Conservation (phyloP, 2,113 vertebrate genomes). For the Cyphomyrus discorhynchus region DNA sequence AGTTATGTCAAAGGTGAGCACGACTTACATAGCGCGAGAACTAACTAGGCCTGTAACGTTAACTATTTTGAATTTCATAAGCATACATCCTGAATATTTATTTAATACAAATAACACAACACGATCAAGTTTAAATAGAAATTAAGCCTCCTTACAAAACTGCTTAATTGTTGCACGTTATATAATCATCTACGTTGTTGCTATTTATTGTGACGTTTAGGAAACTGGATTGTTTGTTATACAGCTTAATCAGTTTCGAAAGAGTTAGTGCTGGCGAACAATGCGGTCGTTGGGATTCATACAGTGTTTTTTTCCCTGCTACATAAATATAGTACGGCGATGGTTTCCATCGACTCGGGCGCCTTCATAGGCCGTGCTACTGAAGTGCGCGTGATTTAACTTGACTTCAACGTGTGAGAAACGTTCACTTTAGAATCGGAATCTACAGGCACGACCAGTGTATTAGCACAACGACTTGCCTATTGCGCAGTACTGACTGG, state of each 20-base stretch:
- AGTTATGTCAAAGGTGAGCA: slow-evolving; percentile 74
- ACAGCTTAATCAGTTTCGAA: not conserved
- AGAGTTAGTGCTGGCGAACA: not conserved
- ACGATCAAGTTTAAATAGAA: not conserved
- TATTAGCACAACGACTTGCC: not conserved
- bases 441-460: not conserved
- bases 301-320: not conserved
- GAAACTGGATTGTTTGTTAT: not conserved
- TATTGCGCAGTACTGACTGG: not conserved
- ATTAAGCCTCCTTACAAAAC: not conserved
- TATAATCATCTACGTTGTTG: not conserved
- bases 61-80: not conserved
- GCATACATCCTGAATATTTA: not conserved
- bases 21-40: not conserved
- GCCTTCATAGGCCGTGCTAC: not conserved
- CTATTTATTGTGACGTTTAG: not conserved
- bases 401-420: not conserved
- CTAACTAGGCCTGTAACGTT: not conserved
- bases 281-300: not conserved
- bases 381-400: not conserved
- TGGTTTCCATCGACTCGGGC: not conserved
- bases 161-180: not conserved
- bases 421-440: not conserved
- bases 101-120: not conserved
- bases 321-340: not conserved